Conservation (phyloP, 2,113 vertebrate genomes). For the Coregonus clupeaformis region DNA sequence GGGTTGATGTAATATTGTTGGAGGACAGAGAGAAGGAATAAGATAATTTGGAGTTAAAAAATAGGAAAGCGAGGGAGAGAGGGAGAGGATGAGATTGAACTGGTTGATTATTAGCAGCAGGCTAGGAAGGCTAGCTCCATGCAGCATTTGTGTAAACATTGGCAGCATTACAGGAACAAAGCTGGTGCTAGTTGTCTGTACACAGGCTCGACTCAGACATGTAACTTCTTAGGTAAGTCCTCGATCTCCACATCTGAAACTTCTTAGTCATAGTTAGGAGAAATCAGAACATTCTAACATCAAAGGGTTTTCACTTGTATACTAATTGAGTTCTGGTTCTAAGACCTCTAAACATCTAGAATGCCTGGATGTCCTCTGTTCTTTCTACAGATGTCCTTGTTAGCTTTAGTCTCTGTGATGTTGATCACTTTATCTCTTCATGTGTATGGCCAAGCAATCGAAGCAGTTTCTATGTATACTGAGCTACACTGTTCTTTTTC, state of each 20-base stretch:
- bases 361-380: not conserved
- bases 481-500: not conserved
- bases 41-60: not conserved
- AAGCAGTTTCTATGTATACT: not conserved
- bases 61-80: slow-evolving; percentile 24
- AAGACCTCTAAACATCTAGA: not conserved
- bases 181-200: slow-evolving; percentile 40
- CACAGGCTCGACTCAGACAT: slow-evolving; percentile 49
- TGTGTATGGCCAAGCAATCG: not conserved
- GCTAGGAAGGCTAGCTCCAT: slow-evolving; percentile 10
- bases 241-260: not conserved
- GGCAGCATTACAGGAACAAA: slow-evolving; percentile 56
- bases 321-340: not conserved
- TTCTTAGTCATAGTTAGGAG: not conserved
- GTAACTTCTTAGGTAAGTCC: slow-evolving; percentile 49
- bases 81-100: slow-evolving; percentile 30
- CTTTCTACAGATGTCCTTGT: not conserved
- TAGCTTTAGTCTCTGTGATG: not conserved
- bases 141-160: slow-evolving; percentile 60
- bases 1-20: not conserved
- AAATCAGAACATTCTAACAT: not conserved
- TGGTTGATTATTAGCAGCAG: slow-evolving; percentile 14
- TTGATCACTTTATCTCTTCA: not conserved
- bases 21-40: not conserved
- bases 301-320: not conserved